phyloP scores from a whole-genome alignment of 2,888 invertebrate species.

The Megamerina dolium region DNA sequence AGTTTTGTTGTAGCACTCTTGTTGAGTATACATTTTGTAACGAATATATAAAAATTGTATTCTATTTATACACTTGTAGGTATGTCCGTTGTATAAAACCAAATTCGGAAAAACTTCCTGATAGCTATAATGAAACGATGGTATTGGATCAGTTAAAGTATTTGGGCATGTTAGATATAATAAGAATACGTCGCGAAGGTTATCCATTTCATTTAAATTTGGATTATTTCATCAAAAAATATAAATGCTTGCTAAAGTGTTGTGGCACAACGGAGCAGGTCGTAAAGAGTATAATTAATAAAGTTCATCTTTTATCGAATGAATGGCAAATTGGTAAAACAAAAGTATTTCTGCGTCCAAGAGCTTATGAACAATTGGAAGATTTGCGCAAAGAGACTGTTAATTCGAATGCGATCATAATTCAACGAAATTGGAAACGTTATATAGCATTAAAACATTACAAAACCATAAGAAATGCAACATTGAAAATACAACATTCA shows the following conservation, averaged over 20 bases:
- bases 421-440: slow-evolving; percentile 74
- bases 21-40: not conserved
- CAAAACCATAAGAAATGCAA: slow-evolving; percentile 59
- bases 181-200: slow-evolving; percentile 82
- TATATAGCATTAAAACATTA: slow-evolving; percentile 62
- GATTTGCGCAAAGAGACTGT: slow-evolving; percentile 67
- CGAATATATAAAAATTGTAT: not conserved
- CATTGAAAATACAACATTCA: slow-evolving; percentile 72
- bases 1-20: not conserved
- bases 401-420: slow-evolving; percentile 62
- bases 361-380: slow-evolving; percentile 79
- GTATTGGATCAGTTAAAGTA: slow-evolving; percentile 84
- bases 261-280: slow-evolving; percentile 33
- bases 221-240: slow-evolving; percentile 68
- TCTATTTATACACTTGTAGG: slow-evolving; percentile 49
- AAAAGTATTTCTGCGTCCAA: slow-evolving; percentile 75
- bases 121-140: slow-evolving; percentile 71
- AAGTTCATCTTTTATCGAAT: slow-evolving; percentile 61
- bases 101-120: slow-evolving; percentile 74
- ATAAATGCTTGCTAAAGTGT: slow-evolving; percentile 60
- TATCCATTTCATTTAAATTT: slow-evolving; percentile 80
- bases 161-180: slow-evolving; percentile 89
- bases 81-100: slow-evolving; percentile 91
- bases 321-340: slow-evolving; percentile 87
- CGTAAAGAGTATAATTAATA: slow-evolving; percentile 52